phyloP scores from a whole-genome alignment of 2,797 vertebrate genomes.

The Manis javanica region DNA sequence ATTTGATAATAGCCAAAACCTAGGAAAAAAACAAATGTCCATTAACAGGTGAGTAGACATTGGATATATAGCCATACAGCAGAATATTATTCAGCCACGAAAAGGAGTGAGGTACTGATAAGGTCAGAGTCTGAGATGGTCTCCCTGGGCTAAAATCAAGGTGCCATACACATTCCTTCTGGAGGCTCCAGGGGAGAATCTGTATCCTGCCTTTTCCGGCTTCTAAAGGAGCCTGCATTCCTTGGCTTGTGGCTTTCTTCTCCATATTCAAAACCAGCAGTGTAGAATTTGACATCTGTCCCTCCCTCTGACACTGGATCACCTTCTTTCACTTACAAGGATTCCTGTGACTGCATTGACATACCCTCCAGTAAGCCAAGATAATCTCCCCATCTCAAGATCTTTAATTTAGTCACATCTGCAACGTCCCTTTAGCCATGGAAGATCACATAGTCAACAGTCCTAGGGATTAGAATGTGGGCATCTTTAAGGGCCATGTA shows the following conservation, averaged over 20 bases:
- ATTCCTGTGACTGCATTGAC: not conserved
- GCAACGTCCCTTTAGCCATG: not conserved
- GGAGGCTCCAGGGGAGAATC: not conserved
- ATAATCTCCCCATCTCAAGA: not conserved
- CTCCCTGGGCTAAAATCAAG: not conserved
- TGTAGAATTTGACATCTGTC: not conserved
- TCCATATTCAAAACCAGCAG: not conserved
- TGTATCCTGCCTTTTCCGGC: no score
- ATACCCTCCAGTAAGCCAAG: not conserved
- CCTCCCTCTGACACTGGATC: not conserved
- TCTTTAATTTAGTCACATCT: not conserved
- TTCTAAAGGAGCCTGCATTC: not conserved
- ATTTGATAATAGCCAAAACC: not conserved
- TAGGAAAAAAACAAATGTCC: not conserved
- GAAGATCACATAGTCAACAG: not conserved
- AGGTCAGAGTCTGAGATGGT: no score
- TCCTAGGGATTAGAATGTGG: no score
- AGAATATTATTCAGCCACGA: not conserved
- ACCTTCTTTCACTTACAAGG: not conserved
- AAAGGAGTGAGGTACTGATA: not conserved
- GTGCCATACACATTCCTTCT: no score
- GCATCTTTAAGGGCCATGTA: not conserved
- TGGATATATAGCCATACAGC: no score
- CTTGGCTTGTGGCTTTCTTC: not conserved
- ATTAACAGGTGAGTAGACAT: not conserved